Base-by-base conservation (phyloP, 1,140 invertebrate genomes). In the Eciton burchellii region DNA sequence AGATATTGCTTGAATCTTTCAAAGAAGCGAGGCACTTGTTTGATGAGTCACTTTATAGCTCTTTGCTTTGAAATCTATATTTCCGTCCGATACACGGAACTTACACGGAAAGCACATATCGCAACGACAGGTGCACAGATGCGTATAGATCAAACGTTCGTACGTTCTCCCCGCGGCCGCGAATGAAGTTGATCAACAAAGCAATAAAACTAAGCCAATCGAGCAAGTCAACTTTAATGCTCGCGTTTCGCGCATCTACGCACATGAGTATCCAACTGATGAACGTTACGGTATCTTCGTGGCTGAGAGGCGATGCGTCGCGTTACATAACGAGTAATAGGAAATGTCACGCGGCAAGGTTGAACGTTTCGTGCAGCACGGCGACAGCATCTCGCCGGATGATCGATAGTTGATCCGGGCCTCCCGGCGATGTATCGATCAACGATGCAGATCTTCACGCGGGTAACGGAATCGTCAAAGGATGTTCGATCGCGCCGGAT, bases 391-490 rank as follows among this genome's bases (percentile, higher is more conserved):
- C n/a, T 19, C 63, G 21, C 14, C 35, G 29, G n/a, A 56, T 68
- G 74, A 77, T 68, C 62, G 62, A 77, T 77, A 68, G 21, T 26
- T 4, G 45, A 54, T n/a, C n/a, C n/a, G 56, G 49, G 12, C 68
- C 35, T 43, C 35, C 43, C 29, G 35, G 26, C 35, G 21, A 41
- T 77, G 74, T 14, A 56, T 41, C 56, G 35, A 77, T 77, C 56
- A 68, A 49, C 0, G 14, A 65, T 65, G 60, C 59, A 14, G 60
- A 12, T 76, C 29, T 66, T 56, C 21, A 68, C 52, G 21, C 62
- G 21, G 16, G 49, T 77, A 68, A 77, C 74, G 74, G 74, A 47
- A 77, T 56, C 19, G 35, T 43, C 62, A 56, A 68, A 56, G 35
- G 62, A 68, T 54, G 47, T 54, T 43, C 24, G 47, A 66, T 63